Evolutionary conservation across 2,113 vertebrate genomes (phyloP).

Genomic region (Chionodraco myersi): DNA sequence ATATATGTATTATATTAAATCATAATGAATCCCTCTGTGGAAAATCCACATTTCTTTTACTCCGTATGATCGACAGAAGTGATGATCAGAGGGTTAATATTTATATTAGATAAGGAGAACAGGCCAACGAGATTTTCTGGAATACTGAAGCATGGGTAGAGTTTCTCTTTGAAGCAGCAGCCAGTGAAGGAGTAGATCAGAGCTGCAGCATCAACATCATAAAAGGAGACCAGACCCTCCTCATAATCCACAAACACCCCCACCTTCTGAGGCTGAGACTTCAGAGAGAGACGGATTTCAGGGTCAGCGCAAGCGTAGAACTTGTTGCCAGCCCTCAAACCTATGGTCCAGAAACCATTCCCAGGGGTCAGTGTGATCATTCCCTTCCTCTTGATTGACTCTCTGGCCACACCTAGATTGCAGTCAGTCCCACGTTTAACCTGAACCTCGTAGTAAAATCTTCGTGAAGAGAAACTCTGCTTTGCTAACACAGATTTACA

Average conservation of each 20-base stretch:
- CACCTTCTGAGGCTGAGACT: background rate
- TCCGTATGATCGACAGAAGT: background rate
- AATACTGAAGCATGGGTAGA: background rate
- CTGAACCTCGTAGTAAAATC: background rate
- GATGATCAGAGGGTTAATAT: background rate
- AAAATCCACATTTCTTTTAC: background rate
- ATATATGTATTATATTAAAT: background rate
- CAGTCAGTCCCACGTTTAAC: background rate
- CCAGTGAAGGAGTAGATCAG: constrained; percentile 1
- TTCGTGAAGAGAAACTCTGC: background rate
- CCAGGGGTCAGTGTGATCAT: background rate
- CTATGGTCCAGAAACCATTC: background rate
- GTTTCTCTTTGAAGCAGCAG: constrained; percentile 1
- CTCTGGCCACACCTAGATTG: background rate
- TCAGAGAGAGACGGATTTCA: background rate
- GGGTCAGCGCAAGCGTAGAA: background rate
- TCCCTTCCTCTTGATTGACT: constrained; percentile 20
- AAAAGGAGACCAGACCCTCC: background rate
- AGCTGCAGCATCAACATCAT: constrained; percentile 2
- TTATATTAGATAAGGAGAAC: no score
- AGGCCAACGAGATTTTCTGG: no score
- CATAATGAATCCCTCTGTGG: background rate
- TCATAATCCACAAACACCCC: constrained; percentile 1
- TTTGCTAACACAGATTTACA: background rate
- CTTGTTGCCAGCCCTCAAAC: background rate